These are phyloP conservation scores for Aphelinus atriplicis DNA, from an alignment of 1,140 invertebrate species.

Conservation along the genomic window DNA sequence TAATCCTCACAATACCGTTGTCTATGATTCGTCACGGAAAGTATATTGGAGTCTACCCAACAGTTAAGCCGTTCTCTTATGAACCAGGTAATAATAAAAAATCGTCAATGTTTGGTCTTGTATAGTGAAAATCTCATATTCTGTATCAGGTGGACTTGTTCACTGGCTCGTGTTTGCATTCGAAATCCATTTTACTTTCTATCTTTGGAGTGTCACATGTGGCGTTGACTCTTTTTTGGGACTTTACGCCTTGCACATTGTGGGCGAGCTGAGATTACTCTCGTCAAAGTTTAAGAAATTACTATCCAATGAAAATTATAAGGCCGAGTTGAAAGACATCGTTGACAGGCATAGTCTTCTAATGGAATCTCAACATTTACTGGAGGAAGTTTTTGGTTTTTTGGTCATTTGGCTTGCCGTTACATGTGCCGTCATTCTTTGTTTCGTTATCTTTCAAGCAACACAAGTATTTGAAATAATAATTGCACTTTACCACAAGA, in stretches of 20 bases:
- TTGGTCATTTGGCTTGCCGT: conserved; percentile 43
- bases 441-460: conserved; percentile 48
- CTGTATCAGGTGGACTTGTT: conserved; percentile 21
- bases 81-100: conserved; percentile 11
- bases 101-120: background rate
- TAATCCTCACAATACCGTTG: background rate
- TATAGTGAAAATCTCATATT: background rate
- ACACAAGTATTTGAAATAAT: conserved; percentile 43
- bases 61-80: conserved; percentile 6
- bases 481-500: background rate
- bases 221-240: conserved; percentile 49
- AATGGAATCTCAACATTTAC: conserved; percentile 31
- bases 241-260: conserved; percentile 47
- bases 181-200: conserved; percentile 30
- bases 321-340: conserved; percentile 33
- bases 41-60: conserved; percentile 18
- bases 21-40: background rate
- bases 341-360: conserved; percentile 34
- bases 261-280: conserved; percentile 37
- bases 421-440: conserved; percentile 47
- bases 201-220: conserved; percentile 36
- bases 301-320: conserved; percentile 14
- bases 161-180: conserved; percentile 42
- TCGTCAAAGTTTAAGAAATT: conserved; percentile 39
- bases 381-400: conserved; percentile 47